Conservation (phyloP, 1,140 invertebrate genomes). For the Medauroidea extradentata region DNA sequence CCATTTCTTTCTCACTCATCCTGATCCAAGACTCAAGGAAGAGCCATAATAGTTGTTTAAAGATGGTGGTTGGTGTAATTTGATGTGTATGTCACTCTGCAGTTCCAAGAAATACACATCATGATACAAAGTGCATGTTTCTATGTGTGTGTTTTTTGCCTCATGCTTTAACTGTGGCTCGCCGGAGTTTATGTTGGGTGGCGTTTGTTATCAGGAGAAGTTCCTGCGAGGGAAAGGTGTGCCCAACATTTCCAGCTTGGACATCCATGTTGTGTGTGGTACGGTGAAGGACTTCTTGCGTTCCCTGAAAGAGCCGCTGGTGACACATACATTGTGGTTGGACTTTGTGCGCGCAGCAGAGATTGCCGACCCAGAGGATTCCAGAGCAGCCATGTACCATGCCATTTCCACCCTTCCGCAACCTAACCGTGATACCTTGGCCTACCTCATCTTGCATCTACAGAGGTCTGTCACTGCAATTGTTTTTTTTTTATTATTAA, state of each 20-base stretch:
- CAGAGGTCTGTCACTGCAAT: too few species aligned
- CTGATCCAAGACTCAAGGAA: too few species aligned
- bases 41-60: too few species aligned
- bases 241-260: constrained; percentile 63
- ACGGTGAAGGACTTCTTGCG: constrained; percentile 85
- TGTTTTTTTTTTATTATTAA: neutral
- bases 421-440: constrained; percentile 83
- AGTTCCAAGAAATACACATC: too few species aligned
- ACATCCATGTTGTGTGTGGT: constrained; percentile 78
- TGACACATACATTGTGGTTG: constrained; percentile 66
- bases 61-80: too few species aligned
- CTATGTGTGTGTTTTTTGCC: too few species aligned
- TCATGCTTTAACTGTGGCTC: too few species aligned
- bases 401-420: constrained; percentile 70
- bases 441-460: constrained; percentile 79
- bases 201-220: constrained; percentile 61
- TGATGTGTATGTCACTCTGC: too few species aligned
- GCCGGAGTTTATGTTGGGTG: too few species aligned
- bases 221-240: constrained; percentile 69
- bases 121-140: too few species aligned
- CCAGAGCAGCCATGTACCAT: constrained; percentile 56
- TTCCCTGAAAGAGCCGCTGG: constrained; percentile 73
- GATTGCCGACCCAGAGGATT: constrained; percentile 49
- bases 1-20: too few species aligned
- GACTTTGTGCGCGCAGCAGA: constrained; percentile 72